A percentile compares a stretch with the other conserved stretches of the same genome.
Evolutionary conservation across 2,888 invertebrate genomes (phyloP).

Genomic region (Trissolcus brochymenae): DNA sequence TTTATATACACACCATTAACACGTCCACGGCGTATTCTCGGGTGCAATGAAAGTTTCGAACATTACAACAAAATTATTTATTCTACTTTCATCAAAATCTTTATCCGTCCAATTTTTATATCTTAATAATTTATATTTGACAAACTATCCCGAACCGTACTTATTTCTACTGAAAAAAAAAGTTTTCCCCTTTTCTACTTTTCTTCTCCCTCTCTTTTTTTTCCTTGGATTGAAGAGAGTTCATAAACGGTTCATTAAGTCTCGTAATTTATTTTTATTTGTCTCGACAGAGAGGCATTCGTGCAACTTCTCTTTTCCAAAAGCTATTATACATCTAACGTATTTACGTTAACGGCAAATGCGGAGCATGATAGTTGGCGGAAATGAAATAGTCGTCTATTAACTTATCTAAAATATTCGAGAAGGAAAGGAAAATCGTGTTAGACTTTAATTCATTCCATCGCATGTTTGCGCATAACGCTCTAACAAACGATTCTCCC

Average conservation of each 20-base stretch:
- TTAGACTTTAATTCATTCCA: conserved; percentile 57
- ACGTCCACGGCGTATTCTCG: not conserved
- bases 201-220: not conserved
- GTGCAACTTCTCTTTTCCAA: conserved; percentile 21
- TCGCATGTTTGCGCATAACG: conserved; percentile 58
- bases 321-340: conserved; percentile 38
- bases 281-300: conserved; percentile 15
- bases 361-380: conserved; percentile 36
- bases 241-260: conserved; percentile 8
- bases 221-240: not conserved
- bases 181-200: not conserved
- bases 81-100: too few relatives aligned
- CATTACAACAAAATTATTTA: too few relatives aligned
- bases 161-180: not conserved
- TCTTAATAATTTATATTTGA: too few relatives aligned
- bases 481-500: conserved; percentile 56
- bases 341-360: conserved; percentile 38
- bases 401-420: conserved; percentile 54
- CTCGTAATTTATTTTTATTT: conserved; percentile 12
- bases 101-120: too few relatives aligned
- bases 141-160: not conserved
- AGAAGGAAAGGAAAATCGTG: conserved; percentile 55
- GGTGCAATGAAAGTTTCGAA: too few relatives aligned
- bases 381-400: conserved; percentile 52
- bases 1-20: conserved; percentile 20